A percentile compares a stretch with the other conserved stretches of the same genome.
These are phyloP conservation scores for Poeciliopsis turneri DNA, from an alignment of 2,797 vertebrate species.

Conservation along the genomic window DNA sequence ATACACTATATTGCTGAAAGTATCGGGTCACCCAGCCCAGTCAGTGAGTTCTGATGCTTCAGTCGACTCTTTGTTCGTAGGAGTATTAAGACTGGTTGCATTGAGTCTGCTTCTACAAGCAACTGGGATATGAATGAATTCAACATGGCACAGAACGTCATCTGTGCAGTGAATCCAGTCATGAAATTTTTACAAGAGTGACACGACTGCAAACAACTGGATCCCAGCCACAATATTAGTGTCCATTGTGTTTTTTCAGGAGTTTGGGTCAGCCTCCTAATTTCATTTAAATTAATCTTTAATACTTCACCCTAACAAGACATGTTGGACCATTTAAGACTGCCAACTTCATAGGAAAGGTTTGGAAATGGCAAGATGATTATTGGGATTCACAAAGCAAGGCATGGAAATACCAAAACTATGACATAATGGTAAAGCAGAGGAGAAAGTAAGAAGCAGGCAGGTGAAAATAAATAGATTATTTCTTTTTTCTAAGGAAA, in stretches of 20 bases:
- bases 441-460: not conserved
- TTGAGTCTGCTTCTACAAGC: not conserved
- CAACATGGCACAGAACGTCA: not conserved
- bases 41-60: not conserved
- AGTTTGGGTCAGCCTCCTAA: not conserved
- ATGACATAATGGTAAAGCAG: not conserved
- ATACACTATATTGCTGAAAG: not conserved
- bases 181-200: not conserved
- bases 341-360: not conserved
- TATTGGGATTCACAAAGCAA: not conserved
- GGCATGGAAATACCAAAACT: not conserved
- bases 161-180: not conserved
- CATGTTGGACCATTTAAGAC: not conserved
- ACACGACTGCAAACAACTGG: not conserved
- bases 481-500: not conserved
- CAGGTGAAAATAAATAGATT: not conserved
- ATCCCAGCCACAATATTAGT: not conserved
- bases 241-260: not conserved
- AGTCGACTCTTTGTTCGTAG: not conserved
- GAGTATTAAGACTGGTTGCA: not conserved
- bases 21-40: not conserved
- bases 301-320: not conserved
- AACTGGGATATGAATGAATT: not conserved
- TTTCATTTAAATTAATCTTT: not conserved
- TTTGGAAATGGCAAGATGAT: not conserved